Evolutionary conservation across 2,113 vertebrate genomes (phyloP), one percentile per base, ranked within the genome.

Genomic region (Phasianus colchicus): DNA sequence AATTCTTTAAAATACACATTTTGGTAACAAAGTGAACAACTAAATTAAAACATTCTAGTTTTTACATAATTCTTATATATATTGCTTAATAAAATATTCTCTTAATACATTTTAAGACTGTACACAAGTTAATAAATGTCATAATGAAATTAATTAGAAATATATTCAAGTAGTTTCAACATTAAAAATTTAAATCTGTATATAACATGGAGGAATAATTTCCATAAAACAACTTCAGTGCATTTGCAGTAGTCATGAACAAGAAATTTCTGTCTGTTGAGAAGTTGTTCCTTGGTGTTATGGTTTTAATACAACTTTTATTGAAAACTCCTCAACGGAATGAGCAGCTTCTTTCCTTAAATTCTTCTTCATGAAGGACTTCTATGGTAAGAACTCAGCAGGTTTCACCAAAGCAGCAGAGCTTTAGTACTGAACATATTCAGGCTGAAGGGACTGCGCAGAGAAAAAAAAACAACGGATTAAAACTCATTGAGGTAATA

Each of bases 381-480:
- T 34, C 0, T 8, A 63, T 55, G 87, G 69, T 93, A 94, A 96
- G 88, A 91, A 67, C 27, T 79, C 95, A 93, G 20, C 83, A 69
- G 92, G 74, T 75, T 95, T 98, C 97, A 97, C 90, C 77, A 95
- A 92, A 92, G 93, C 43, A 97, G 93, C 93, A 97, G 95, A 40
- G 97, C 97, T 98, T 98, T 99, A 99, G 98, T 98, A 98, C 96
- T 98, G 98, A 98, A 98, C 97, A 98, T 97, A 98, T 80, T 99
- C 98, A 95, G 99, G 98, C 95, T 98, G 99, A 98, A 99, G 99
- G 98, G 99, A 99, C 99, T 99, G 98, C 42, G 91, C 86, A 52
- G 89, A 96, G 94, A 95, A 98, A 74, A 98, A 67, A 98, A 96
- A n/a, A n/a, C n/a, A n/a, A 93, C 48, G 14, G 36, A 93, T 98